Conservation (phyloP, 2,113 vertebrate species). For the Stegastes partitus region DNA sequence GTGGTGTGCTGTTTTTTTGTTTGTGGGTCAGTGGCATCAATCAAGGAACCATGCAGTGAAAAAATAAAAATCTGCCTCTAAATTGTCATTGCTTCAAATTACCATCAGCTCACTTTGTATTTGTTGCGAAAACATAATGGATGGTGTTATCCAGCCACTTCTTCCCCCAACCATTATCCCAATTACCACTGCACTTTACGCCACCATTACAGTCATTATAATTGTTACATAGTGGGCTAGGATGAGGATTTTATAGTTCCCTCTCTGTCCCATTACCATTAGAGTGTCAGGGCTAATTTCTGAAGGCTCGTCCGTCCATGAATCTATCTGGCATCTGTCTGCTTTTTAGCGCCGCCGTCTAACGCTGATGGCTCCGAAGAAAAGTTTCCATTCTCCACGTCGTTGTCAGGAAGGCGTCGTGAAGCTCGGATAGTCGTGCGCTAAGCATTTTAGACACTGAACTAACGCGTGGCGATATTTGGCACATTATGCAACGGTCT, state of each 20-base stretch:
- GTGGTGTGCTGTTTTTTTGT: not conserved
- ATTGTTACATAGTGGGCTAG: slow-evolving; percentile 63
- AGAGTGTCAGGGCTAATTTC: slow-evolving; percentile 63
- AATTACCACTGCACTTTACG: slow-evolving; percentile 62
- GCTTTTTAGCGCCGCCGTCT: slow-evolving; percentile 20
- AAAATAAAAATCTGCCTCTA: slow-evolving; percentile 24
- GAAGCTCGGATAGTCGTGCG: not conserved
- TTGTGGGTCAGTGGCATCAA: not conserved
- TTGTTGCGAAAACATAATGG: slow-evolving; percentile 45
- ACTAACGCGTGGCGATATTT: not conserved
- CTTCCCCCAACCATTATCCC: slow-evolving; percentile 49
- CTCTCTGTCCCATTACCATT: slow-evolving; percentile 48
- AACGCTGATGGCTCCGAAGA: slow-evolving; percentile 6
- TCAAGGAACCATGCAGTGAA: slow-evolving; percentile 17
- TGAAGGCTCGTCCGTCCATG: slow-evolving; percentile 22
- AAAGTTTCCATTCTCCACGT: not conserved
- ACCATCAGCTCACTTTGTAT: slow-evolving; percentile 26
- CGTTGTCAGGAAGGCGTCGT: not conserved
- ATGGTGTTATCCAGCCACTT: slow-evolving; percentile 46
- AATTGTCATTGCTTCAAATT: slow-evolving; percentile 15
- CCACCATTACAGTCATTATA: slow-evolving; percentile 59
- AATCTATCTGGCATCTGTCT: slow-evolving; percentile 33
- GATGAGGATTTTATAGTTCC: slow-evolving; percentile 59
- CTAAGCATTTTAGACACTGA: not conserved
- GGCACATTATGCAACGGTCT: not conserved